A percentile compares a stretch with the other conserved stretches of the same genome.
These are phyloP conservation scores for Drosophila multiciliata DNA, from an alignment of 2,888 invertebrate species.

Conservation along the genomic window DNA sequence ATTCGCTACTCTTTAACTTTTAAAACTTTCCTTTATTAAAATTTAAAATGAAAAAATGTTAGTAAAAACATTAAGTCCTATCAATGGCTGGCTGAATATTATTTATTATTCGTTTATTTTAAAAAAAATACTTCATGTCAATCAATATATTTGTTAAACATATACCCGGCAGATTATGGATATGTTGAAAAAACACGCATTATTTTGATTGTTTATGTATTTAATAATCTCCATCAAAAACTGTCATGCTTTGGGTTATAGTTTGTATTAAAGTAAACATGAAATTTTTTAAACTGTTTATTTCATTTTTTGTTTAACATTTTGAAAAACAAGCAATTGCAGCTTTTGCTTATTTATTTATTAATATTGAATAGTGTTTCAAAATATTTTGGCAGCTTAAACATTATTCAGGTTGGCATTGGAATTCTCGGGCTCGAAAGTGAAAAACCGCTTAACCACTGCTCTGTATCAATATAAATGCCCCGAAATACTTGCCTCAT, in stretches of 20 bases:
- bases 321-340: not conserved
- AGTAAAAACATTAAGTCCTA: not conserved
- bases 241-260: not conserved
- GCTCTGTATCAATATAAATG: constrained; percentile 74
- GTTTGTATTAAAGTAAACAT: not conserved
- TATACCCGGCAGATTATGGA: not conserved
- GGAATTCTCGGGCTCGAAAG: constrained; percentile 77
- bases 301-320: not conserved
- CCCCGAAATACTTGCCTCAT: constrained; percentile 81
- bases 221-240: not conserved
- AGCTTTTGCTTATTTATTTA: not conserved
- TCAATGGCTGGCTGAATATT: not conserved
- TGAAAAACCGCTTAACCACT: constrained; percentile 79
- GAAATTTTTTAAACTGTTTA: not conserved
- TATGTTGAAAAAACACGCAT: not conserved
- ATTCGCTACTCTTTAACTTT: not conserved
- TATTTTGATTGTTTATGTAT: not conserved
- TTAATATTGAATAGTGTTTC: not conserved
- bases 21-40: not conserved
- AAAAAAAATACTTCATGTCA: not conserved
- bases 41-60: not conserved
- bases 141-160: not conserved
- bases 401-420: constrained; percentile 33
- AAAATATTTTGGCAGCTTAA: not conserved
- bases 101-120: not conserved